Conservation (phyloP, 2,113 vertebrate species). For the Prionailurus bengalensis region DNA sequence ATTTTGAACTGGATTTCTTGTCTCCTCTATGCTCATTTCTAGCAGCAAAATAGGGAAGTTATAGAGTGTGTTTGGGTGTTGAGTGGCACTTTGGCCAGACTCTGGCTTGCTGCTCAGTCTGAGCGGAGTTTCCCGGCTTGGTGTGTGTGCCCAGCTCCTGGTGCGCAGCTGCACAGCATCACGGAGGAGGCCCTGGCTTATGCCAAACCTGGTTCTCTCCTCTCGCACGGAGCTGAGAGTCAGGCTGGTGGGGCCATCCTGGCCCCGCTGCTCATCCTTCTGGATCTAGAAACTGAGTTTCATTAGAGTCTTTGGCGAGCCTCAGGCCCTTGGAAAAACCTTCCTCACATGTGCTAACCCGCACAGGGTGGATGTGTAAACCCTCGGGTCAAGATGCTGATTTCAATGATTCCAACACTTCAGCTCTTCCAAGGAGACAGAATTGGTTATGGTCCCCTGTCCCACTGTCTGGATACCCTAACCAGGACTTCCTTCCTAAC, state of each 20-base stretch:
- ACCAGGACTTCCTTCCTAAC: neutral
- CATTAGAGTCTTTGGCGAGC: neutral
- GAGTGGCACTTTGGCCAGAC: neutral
- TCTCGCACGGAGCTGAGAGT: neutral
- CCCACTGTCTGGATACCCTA: rapidly evolving
- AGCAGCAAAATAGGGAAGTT: neutral
- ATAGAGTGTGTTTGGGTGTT: neutral
- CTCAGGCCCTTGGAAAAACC: neutral
- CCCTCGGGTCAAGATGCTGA: too few relatives aligned
- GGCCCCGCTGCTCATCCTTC: neutral
- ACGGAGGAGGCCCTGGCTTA: neutral
- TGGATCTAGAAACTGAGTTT: neutral
- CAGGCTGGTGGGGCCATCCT: too few relatives aligned
- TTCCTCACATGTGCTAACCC: rapidly evolving
- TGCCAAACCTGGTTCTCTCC: neutral
- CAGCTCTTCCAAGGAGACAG: rapidly evolving
- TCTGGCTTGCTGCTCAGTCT: neutral
- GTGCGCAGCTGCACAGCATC: neutral
- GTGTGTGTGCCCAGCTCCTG: rapidly evolving
- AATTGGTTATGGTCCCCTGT: neutral
- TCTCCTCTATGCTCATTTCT: rapidly evolving
- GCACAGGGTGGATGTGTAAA: neutral
- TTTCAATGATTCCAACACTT: neutral
- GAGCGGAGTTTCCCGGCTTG: rapidly evolving
- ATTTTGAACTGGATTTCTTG: conserved; percentile 25